Conservation (phyloP, 2,113 vertebrate species). For the Pterophyllum scalare region DNA sequence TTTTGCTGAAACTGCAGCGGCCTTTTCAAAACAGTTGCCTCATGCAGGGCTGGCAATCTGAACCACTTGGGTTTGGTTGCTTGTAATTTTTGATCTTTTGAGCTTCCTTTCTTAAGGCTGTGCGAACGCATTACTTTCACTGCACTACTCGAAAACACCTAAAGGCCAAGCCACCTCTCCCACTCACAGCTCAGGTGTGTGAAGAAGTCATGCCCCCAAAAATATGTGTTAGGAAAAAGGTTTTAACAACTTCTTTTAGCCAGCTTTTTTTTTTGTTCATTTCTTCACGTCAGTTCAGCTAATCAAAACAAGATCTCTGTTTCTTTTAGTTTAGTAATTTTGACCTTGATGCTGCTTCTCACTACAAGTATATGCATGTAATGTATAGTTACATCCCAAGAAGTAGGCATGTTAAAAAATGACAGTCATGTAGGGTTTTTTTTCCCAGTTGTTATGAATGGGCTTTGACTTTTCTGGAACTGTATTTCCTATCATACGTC, state of each 20-base stretch:
- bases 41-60: too few relatives aligned
- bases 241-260: not conserved
- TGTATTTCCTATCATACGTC: not conserved
- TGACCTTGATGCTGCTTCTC: not conserved
- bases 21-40: not conserved
- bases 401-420: not conserved
- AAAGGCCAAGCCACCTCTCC: not conserved
- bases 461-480: not conserved
- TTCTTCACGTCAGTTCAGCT: not conserved
- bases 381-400: not conserved
- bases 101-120: not conserved
- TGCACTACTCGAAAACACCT: not conserved
- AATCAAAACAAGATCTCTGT: not conserved
- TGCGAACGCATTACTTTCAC: fast-evolving
- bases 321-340: not conserved
- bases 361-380: fast-evolving
- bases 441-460: not conserved
- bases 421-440: not conserved
- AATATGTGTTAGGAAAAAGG: not conserved
- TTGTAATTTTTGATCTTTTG: too few relatives aligned
- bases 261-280: not conserved
- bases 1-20: not conserved
- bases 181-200: not conserved
- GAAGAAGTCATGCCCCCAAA: not conserved
- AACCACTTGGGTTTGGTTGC: too few relatives aligned